Base-by-base conservation (phyloP, 2,888 invertebrate species). In the Laothoe populi region DNA sequence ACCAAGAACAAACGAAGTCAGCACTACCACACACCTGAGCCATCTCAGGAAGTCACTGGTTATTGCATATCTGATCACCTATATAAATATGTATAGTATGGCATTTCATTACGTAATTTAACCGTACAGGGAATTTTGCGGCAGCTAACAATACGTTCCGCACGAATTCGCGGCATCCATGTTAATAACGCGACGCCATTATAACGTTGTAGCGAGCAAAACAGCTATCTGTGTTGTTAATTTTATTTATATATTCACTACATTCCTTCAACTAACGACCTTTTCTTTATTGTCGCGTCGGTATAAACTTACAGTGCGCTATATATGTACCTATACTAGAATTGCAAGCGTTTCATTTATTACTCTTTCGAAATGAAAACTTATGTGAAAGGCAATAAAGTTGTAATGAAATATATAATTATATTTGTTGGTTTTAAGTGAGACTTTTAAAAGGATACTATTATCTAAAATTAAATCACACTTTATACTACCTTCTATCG, bases 121-220 rank as follows among this genome's bases (percentile, higher is more conserved):
- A 72, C 79, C 76, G 67, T 77, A 79, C 75, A 74, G 66, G 79
- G 74, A 79, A 80, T 80, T 81, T 81, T 77, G 81, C 69, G 80
- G 81, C 67, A 60, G 72, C 69, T 71, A 65, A 77, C 75, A 75
- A 77, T 76, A 77, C 73, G 73, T 72, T 72, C 69, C 67, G 63
- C 71, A 70, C 73, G 69, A 68, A 70, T 69, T 68, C 67, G 67
- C 61, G 73, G 71, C 65, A 66, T 70, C 63, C 64, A 67, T 63
- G 64, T 60, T 74, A 68, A 68, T 67, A 67, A 61, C 64, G 63
- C 35, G 53, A 53, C 63, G 60, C 66, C 57, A 60, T 62, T 67
- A 63, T 66, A 67, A 70, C 63, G 64, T 72, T 66, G 65, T 64
- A 62, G 60, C 60, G 63, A 60, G 64, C 60, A 60, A 62, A 67